Base-by-base conservation (phyloP, 2,113 vertebrate species). In the Falcunculus frontatus region DNA sequence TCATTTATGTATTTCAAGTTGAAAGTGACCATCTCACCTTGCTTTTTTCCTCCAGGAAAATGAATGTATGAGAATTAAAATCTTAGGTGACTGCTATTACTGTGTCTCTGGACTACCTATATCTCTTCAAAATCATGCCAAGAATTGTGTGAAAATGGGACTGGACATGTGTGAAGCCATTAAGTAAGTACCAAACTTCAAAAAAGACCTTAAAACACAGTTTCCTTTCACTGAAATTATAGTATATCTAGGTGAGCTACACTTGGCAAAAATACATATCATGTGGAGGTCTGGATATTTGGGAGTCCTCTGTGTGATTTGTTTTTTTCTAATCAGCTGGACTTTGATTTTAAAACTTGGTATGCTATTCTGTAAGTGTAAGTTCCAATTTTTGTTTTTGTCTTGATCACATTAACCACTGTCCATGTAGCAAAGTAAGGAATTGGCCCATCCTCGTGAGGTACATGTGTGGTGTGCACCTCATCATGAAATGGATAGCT, bases 31-130 rank as follows among this genome's bases (percentile, higher is more conserved):
- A 26, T 77, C 56, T 75, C 35, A 64, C 19, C 32, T 78, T 94
- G 27, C 53, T 95, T 65, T 87, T 76, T 89, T 94, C 35, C 89
- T 97, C 22, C 91, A 99, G 99, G 99, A 99, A 98, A 99, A 99
- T 94, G 99, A 99, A 97, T 99, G 99, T 95, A 99, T 99, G 99
- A 98, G 99, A 96, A 99, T 99, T 92, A 99, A 99, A 98, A 99
- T 99, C 95, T 97, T 99, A 46, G 99, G 99, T 37, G 99, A 99
- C 95, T 99, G 99, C 97, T 99, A 99, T 94, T 99, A 99, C 97
- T 99, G 99, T 95, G 99, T 99, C 72, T 99, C 99, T 26, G 99
- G 99, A 57, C 98, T 99, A 60, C 99, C 99, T 4, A 99, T 99
- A 82, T 99, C 99, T 22, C 98, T 99, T 93, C 98, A 99, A 19